Percentiles rank a stretch among this genome's conserved stretches.
phyloP scores from a whole-genome alignment of 2,888 invertebrate genomes.

The Erynnis tages region DNA sequence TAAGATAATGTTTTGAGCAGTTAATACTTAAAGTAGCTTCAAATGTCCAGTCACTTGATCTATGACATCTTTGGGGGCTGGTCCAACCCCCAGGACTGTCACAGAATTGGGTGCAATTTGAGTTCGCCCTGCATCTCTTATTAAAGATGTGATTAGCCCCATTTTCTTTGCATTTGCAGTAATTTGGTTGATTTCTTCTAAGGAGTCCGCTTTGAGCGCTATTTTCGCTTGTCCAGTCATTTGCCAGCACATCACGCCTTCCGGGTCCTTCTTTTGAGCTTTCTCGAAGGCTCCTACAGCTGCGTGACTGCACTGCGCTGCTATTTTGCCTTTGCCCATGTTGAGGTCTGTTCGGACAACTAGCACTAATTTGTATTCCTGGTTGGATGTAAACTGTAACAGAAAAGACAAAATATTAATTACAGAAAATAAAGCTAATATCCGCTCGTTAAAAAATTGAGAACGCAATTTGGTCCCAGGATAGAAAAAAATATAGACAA shows the following conservation, averaged over 20 bases:
- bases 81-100: slow-evolving; percentile 97
- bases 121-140: slow-evolving; percentile 96
- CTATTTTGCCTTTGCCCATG: slow-evolving; percentile 97
- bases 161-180: slow-evolving; percentile 85
- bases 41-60: slow-evolving; percentile 94
- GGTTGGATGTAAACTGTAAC: slow-evolving; percentile 65
- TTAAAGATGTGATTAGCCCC: slow-evolving; percentile 87
- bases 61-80: slow-evolving; percentile 88
- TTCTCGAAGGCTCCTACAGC: slow-evolving; percentile 92
- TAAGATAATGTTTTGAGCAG: too few species aligned
- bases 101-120: slow-evolving; percentile 94
- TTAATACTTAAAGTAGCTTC: slow-evolving; percentile 86
- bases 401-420: not conserved
- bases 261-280: slow-evolving; percentile 82
- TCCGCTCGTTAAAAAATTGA: too few species aligned
- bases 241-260: slow-evolving; percentile 81
- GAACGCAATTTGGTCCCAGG: too few species aligned
- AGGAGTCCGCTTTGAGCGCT: slow-evolving; percentile 90
- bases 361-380: slow-evolving; percentile 90
- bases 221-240: slow-evolving; percentile 92
- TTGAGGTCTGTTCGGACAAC: slow-evolving; percentile 94
- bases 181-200: slow-evolving; percentile 86
- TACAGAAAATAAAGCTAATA: too few species aligned
- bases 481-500: too few species aligned
- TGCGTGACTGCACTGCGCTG: slow-evolving; percentile 97